Base-by-base conservation (phyloP, 2,113 vertebrate genomes). In the Halichoerus grypus region DNA sequence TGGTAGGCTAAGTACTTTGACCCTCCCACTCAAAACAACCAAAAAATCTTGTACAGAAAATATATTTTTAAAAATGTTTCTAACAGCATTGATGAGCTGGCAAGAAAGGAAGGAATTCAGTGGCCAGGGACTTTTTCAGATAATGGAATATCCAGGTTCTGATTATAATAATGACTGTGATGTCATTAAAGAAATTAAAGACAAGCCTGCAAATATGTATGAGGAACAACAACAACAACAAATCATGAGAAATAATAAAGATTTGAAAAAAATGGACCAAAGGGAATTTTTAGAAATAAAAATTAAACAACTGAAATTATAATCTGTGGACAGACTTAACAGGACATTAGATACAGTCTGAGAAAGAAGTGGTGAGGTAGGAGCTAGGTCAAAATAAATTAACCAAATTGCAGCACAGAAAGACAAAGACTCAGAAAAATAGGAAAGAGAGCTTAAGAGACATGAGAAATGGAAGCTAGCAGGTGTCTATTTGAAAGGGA, bases 271-370 rank as follows among this genome's bases (percentile, higher is more conserved):
- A 94, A 74, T 39, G 53, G 26, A 69, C 61, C 22, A 21, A 87
- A 95, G 53, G 53, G n/a, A 91, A 91, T 21, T 71, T 97, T 91
- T 76, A 83, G 22, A 39, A 91, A 84, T 80, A 49, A 88, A 77
- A 83, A 61, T 49, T 42, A 51, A 81, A 65, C 57, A 33, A 87
- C 3, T 63, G 24, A 83, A 96, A 90, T 63, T 10, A 84, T 10
- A 88, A 63, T 79, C 42, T 42, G 42, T 21, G 15, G 61, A 36
- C 7, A 96, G 42, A 91, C 31, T 26, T 87, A 49, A 57, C 7
- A 83, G 53, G 42, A 71, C 39, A 39, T 55, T 69, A 88, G 59
- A 96, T 46, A 76, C 5, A 82, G 36, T 18, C 51, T 51, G 81
- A 91, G 67, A 87, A 87, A 77, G 42, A 88, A 83, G 74, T 49